These are phyloP conservation scores for Eupithecia subumbrata DNA, from an alignment of 2,888 invertebrate species.

Conservation along the genomic window DNA sequence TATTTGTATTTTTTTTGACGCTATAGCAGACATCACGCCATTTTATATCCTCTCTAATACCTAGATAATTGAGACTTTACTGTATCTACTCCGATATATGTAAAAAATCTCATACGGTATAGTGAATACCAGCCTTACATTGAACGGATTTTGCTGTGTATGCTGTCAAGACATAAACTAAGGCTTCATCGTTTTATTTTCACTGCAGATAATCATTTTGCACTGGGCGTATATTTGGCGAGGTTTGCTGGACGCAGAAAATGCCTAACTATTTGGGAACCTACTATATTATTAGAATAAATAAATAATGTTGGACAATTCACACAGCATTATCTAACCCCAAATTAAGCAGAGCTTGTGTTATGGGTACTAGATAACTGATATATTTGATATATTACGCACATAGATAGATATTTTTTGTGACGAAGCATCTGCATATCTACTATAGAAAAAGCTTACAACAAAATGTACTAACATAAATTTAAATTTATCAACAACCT, in stretches of 20 bases:
- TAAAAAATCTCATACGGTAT: neutral
- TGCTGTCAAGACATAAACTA: conserved; percentile 20
- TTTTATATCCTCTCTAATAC: neutral
- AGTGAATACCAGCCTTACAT: neutral
- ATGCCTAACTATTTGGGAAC: neutral
- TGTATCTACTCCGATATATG: neutral
- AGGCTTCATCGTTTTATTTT: conserved; percentile 24
- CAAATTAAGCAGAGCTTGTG: no score
- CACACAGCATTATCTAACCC: no score
- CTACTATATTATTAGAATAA: neutral
- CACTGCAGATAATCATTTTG: conserved; percentile 22
- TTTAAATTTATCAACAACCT: neutral
- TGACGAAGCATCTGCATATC: neutral
- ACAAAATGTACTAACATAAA: neutral
- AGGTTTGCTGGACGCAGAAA: conserved; percentile 9
- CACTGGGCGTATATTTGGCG: conserved; percentile 6
- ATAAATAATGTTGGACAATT: neutral
- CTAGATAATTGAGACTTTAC: neutral
- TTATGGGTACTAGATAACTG: no score
- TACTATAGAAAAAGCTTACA: neutral
- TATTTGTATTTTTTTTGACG: neutral
- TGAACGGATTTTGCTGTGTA: conserved; percentile 27
- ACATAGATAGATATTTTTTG: neutral
- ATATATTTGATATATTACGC: no score
- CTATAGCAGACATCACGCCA: neutral